A percentile compares a stretch with the other conserved stretches of the same genome.
Conservation (phyloP, 2,797 vertebrate species). For the Acanthurus lineatus region DNA sequence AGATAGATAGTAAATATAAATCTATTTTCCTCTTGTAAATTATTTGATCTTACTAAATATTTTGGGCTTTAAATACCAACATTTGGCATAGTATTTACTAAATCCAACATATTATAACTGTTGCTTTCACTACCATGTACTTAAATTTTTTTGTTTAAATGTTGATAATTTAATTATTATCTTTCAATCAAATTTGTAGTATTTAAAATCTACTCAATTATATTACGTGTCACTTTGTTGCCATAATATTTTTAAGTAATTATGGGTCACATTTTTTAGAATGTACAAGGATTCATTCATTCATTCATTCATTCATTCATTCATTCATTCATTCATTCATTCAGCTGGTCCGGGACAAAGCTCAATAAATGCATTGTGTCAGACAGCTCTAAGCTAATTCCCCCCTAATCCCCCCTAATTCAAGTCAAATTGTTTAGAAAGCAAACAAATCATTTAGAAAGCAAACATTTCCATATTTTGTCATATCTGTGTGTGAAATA, state of each 20-base stretch:
- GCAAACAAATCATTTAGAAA: no score
- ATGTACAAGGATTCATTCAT: no score
- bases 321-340: no score
- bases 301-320: no score
- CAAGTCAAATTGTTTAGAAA: no score
- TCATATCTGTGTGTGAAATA: no score
- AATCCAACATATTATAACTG: neutral
- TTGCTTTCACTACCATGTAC: neutral
- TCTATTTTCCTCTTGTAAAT: neutral
- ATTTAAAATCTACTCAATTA: constrained; percentile 45
- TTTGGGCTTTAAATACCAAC: neutral
- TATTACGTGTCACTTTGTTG: constrained; percentile 44
- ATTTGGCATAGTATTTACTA: neutral
- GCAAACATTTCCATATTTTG: no score
- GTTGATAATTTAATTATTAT: neutral
- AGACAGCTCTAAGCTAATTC: no score
- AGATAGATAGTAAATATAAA: neutral
- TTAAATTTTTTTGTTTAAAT: neutral
- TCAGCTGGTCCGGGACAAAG: no score
- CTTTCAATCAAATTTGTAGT: neutral
- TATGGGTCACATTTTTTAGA: constrained; percentile 1
- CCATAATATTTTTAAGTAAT: constrained; percentile 38
- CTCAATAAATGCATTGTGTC: no score
- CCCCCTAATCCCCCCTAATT: no score
- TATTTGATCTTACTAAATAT: neutral